Conservation (phyloP, 2,113 vertebrate genomes). For the Nyctereutes procyonoides region DNA sequence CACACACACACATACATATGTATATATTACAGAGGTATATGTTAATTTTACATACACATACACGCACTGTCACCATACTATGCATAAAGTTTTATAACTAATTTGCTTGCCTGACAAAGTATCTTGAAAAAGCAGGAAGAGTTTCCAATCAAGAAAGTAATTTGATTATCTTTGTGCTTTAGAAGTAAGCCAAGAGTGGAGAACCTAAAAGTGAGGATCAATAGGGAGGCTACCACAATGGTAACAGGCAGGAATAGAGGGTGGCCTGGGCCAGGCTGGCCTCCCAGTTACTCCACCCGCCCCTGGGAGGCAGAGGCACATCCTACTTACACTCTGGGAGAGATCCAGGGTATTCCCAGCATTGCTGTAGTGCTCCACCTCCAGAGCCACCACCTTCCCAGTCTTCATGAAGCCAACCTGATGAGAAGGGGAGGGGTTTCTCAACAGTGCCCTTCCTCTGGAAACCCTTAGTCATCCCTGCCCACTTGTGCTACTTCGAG, state of each 20-base stretch:
- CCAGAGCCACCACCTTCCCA: slow-evolving; percentile 92
- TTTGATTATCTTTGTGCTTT: not conserved
- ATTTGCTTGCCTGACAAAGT: not conserved
- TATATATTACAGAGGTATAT: not conserved
- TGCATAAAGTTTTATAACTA: not conserved
- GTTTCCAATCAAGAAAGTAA: not conserved
- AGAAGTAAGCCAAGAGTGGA: not conserved
- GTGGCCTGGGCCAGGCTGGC: not conserved
- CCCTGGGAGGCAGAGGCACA: rapidly evolving
- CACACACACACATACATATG: not conserved
- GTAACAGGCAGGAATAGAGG: not conserved
- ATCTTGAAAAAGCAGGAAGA: not conserved
- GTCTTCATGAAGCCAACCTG: slow-evolving; percentile 95
- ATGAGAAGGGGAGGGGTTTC: slow-evolving; percentile 30
- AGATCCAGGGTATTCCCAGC: slow-evolving; percentile 94
- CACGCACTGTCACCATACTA: not conserved
- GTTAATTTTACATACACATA: not conserved
- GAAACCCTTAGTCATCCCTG: not conserved
- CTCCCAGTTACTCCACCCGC: not conserved
- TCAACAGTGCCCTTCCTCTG: not conserved
- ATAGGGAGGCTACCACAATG: not conserved
- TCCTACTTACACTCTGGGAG: slow-evolving; percentile 90
- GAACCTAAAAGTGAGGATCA: not conserved
- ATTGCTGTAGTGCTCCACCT: slow-evolving; percentile 93
- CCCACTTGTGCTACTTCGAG: not conserved